These are phyloP conservation scores for Donacobius atricapilla DNA, from an alignment of 2,113 vertebrate genomes.

Conservation along the genomic window DNA sequence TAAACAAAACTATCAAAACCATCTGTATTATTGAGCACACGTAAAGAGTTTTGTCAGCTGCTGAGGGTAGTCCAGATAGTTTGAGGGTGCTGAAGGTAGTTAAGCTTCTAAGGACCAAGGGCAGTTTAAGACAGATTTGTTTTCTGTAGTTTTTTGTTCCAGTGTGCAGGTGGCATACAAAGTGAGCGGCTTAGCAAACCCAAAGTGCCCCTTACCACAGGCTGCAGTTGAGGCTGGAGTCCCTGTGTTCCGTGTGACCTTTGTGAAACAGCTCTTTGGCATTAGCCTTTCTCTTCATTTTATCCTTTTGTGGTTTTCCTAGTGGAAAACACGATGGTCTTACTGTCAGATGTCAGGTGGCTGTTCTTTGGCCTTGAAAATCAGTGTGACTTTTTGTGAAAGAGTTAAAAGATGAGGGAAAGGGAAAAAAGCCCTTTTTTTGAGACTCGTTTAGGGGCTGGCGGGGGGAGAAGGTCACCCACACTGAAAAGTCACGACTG, in stretches of 20 bases:
- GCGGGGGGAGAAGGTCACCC: neutral
- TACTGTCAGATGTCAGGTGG: neutral
- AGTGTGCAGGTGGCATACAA: neutral
- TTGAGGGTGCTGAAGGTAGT: neutral
- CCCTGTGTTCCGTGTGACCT: neutral
- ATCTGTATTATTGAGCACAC: neutral
- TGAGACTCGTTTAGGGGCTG: neutral
- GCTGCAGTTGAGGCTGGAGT: neutral
- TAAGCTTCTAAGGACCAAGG: neutral
- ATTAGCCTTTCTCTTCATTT: neutral
- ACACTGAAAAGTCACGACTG: neutral
- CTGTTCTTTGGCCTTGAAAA: constrained; percentile 14
- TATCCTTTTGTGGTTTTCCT: neutral
- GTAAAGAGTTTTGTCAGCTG: neutral
- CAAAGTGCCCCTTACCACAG: neutral
- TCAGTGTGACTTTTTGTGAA: constrained; percentile 8
- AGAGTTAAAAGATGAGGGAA: neutral
- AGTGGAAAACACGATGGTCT: neutral
- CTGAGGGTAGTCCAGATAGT: neutral
- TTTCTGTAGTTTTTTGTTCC: neutral
- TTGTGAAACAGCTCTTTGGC: neutral
- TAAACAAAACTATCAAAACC: neutral
- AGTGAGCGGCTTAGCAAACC: neutral
- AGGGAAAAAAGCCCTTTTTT: neutral
- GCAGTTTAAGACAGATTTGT: neutral